Conservation (phyloP, 2,888 invertebrate species). For the Lepidochrysops patricia region DNA sequence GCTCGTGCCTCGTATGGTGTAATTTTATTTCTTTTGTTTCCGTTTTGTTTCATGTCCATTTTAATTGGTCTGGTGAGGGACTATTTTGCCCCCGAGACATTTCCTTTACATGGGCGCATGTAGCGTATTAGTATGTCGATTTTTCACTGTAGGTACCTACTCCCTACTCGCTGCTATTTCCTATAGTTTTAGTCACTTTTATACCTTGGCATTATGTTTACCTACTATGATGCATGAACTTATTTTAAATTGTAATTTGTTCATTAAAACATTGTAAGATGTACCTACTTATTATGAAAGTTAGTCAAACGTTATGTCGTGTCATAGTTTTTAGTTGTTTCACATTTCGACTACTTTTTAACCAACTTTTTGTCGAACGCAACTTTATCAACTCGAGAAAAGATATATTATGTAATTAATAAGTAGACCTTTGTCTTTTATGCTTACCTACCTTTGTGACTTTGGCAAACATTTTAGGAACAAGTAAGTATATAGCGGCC, state of each 20-base stretch:
- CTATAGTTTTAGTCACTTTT: background rate
- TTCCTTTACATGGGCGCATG: background rate
- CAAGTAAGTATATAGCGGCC: too few species aligned
- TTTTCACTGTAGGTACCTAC: background rate
- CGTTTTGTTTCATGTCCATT: conserved; percentile 23
- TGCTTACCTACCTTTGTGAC: background rate
- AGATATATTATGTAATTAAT: background rate
- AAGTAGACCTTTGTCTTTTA: background rate
- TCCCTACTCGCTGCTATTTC: background rate
- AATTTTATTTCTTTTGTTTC: conserved; percentile 55
- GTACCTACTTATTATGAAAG: too few species aligned
- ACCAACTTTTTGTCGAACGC: too few species aligned
- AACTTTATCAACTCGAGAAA: background rate
- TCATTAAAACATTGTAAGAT: background rate
- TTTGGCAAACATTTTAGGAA: background rate
- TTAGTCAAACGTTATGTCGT: background rate
- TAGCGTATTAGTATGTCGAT: background rate
- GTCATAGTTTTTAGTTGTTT: background rate
- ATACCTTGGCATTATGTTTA: background rate
- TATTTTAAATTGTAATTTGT: too few species aligned
- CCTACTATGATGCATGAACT: too few species aligned
- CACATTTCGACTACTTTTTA: background rate
- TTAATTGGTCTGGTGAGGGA: conserved; percentile 1
- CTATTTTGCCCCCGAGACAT: background rate
- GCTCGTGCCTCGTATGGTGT: conserved; percentile 48